Base-by-base conservation (phyloP, 2,113 vertebrate genomes). In the Apeltes quadracus region DNA sequence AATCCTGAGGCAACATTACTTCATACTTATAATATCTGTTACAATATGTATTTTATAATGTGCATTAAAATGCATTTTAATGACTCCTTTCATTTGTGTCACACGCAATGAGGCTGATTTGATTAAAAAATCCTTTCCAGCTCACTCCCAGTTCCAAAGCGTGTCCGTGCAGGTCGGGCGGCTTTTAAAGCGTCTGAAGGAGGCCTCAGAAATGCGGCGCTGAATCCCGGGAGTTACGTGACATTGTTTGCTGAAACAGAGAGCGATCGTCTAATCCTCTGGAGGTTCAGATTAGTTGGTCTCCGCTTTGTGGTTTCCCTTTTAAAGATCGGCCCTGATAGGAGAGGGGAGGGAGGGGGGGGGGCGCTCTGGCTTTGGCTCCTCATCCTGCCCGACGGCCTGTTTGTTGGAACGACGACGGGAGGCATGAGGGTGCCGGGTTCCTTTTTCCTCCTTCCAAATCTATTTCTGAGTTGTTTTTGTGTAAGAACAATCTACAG, bases 381-480 rank as follows among this genome's bases (percentile, higher is more conserved):
- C 72, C 68, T 58, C 58, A 48, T 76, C 57, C 56, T 27, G 13
- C 61, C 66, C 16, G 29, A 12, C 12, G 44, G 55, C 23, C 38
- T 36, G 48, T 63, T 41, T 53, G 48, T 53, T 27, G 22, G 22
- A 61, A 55, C 32, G 55, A 48, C 32, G 1, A 53, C n/a, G 36
- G 51, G 55, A 73, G 44, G 32, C 62, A 53, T 25, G 41, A 39
- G 23, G 38, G 58, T 61, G 61, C 23, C 51, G 0, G 20, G 20
- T 43, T 41, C 66, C 61, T 66, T 74, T 63, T 39, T 36, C 58
- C 18, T 50, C 44, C 48, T 46, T 56, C 53, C 62, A 64, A 59
- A 61, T 92, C 86, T 91, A 88, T 92, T 92, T 88, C 64, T 18
- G 87, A 83, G 85, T 86, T 91, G 88, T 93, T 93, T 90, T 90